Base-by-base conservation (phyloP, 2,797 vertebrate genomes). In the Trachops cirrhosus region DNA sequence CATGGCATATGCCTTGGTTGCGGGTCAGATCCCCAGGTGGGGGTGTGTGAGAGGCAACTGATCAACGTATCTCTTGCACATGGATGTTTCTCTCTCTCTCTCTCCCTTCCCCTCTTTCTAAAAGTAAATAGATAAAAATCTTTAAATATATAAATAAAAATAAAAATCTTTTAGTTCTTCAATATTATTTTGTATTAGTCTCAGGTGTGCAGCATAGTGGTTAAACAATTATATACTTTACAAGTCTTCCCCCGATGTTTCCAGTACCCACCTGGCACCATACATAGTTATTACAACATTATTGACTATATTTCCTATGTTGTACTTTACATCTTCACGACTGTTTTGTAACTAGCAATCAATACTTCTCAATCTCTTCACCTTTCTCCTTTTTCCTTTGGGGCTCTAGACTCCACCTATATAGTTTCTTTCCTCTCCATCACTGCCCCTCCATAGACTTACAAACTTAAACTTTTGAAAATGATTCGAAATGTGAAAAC, bases 401-500 rank as follows among this genome's bases (percentile, higher is more conserved):
- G 62, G 22, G 24, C 24, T 91, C 64, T 57, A n/a, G 32, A 89
- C 34, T 29, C 32, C 52, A 67, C 12, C 39, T 62, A 71, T 6
- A 48, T 6, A 75, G 32, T 67, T 94, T 79, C 26, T 85, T 88
- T 88, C n/a, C 8, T 89, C 50, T 21, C 34, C 54, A 92, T 82
- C 37, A 93, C 11, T 57, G 32, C 62, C 32, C 86, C n/a, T 59
- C 82, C 68, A 93, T n/a, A 94, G 80, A 93, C 37, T 89, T 59
- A 86, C 11, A 71, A n/a, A 93, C 48, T 91, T 44, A 44, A 44
- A 44, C 44, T 44, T 44, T 44, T 44, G 77, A 29, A 94, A 94
- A 89, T n/a, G 34, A 57, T 39, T 64, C 70, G 84, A 92, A 95
- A 94, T 73, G 70, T 94, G 79, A 89, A 83, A 95, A 97, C 32